Evolutionary conservation across 2,888 invertebrate genomes (phyloP).

Genomic region (Heteropelma amictum): DNA sequence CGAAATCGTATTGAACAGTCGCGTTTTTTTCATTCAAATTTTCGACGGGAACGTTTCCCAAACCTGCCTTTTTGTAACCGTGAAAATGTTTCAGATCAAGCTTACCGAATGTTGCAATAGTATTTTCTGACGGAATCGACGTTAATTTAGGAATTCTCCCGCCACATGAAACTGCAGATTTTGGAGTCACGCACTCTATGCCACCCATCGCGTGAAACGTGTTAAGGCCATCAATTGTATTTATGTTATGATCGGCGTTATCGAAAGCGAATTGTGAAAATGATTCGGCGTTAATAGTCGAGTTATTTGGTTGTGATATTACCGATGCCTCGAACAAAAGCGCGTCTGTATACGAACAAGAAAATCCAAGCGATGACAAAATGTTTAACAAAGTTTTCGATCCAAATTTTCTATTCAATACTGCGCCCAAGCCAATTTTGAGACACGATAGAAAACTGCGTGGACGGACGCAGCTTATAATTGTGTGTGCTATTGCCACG

Average conservation of each 20-base stretch:
- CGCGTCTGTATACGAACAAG: constrained; percentile 54
- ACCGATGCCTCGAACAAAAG: constrained; percentile 56
- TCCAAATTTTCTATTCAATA: constrained; percentile 64
- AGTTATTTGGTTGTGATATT: constrained; percentile 20
- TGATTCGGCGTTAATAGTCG: constrained; percentile 30
- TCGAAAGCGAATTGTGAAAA: constrained; percentile 19
- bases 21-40: constrained; percentile 15
- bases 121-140: constrained; percentile 3
- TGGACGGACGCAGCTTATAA: constrained; percentile 53
- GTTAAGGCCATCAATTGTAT: not conserved
- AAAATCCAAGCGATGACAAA: constrained; percentile 61
- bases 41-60: constrained; percentile 5
- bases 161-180: constrained; percentile 8
- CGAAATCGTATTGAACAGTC: constrained; percentile 10
- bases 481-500: not conserved
- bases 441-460: constrained; percentile 68
- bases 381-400: constrained; percentile 66
- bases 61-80: constrained; percentile 10
- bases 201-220: constrained; percentile 15
- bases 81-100: not conserved
- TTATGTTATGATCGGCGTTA: constrained; percentile 11
- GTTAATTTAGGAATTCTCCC: constrained; percentile 13
- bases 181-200: constrained; percentile 15
- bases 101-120: not conserved
- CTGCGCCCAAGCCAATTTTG: constrained; percentile 62